Percentiles rank a stretch among this genome's conserved stretches.
Evolutionary conservation across 2,888 invertebrate species (phyloP).

Genomic region (Adelphocoris suturalis): DNA sequence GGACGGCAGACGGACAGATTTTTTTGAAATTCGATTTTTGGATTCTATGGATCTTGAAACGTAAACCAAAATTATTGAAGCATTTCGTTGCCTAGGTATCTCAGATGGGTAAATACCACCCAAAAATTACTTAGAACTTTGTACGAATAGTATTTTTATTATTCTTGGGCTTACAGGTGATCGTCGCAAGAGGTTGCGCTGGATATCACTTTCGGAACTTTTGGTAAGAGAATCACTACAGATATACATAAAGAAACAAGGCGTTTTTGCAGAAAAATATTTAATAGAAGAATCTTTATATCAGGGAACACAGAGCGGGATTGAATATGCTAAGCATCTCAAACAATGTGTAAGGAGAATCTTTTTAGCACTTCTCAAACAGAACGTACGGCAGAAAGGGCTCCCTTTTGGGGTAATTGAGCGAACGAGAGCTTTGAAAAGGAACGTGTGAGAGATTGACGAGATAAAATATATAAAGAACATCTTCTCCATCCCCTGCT

Average conservation of each 20-base stretch:
- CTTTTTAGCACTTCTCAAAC: background rate
- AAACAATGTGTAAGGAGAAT: constrained; percentile 11
- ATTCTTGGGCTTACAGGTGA: no score
- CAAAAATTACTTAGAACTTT: no score
- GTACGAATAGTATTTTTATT: no score
- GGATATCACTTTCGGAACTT: no score
- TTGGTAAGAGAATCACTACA: no score
- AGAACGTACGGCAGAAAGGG: background rate
- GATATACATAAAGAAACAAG: background rate
- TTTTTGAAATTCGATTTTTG: no score
- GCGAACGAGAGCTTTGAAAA: constrained; percentile 9
- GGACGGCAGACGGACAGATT: no score
- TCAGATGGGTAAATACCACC: no score
- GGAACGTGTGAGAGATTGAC: background rate
- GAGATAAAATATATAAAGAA: constrained; percentile 5
- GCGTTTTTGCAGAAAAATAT: background rate
- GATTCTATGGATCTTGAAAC: no score
- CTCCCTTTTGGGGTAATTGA: constrained; percentile 18
- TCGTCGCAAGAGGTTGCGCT: no score
- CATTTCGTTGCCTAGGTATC: no score
- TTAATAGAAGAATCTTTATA: background rate
- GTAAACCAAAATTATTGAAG: no score
- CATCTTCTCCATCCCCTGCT: background rate
- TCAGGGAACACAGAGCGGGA: constrained; percentile 11
- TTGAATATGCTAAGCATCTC: constrained; percentile 22